These are phyloP conservation scores for Nomia melanderi DNA, from an alignment of 1,140 invertebrate genomes.

Conservation along the genomic window DNA sequence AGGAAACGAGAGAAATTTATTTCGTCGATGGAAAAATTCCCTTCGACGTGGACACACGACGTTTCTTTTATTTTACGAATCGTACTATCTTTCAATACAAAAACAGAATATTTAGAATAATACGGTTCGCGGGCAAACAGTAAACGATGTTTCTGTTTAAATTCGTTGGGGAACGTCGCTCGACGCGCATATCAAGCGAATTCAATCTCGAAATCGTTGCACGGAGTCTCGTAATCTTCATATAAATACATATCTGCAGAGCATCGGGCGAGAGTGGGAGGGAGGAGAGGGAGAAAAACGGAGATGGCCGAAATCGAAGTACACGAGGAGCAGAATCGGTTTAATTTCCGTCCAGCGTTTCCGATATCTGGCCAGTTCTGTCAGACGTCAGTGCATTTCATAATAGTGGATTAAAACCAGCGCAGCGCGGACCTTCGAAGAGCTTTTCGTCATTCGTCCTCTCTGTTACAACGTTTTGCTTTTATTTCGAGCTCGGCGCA, in stretches of 20 bases:
- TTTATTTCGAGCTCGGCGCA: constrained; percentile 50
- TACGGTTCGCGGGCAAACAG: too few relatives aligned
- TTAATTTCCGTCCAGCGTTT: constrained; percentile 69
- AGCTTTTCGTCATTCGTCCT: constrained; percentile 44
- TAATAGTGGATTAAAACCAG: constrained; percentile 67
- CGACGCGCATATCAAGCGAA: too few relatives aligned
- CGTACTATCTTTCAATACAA: too few relatives aligned
- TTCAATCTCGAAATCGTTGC: too few relatives aligned
- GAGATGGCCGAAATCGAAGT: constrained; percentile 34
- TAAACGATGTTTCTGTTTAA: too few relatives aligned
- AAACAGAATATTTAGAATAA: too few relatives aligned
- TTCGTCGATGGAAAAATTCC: too few relatives aligned
- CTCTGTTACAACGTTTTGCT: constrained; percentile 58
- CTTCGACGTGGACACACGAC: too few relatives aligned
- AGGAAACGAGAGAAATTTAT: too few relatives aligned
- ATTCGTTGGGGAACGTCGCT: too few relatives aligned
- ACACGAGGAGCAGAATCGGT: constrained; percentile 55
- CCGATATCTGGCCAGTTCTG: constrained; percentile 60
- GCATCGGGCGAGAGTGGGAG: too few relatives aligned
- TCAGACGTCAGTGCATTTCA: constrained; percentile 62
- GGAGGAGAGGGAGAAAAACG: not conserved
- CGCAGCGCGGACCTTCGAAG: constrained; percentile 9
- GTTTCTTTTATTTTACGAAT: too few relatives aligned
- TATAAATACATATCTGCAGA: not conserved
- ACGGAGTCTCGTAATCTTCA: not conserved